A percentile compares a stretch with the other conserved stretches of the same genome.
Evolutionary conservation across 2,888 invertebrate genomes (phyloP).

Genomic region (Orchesellides sinensis): DNA sequence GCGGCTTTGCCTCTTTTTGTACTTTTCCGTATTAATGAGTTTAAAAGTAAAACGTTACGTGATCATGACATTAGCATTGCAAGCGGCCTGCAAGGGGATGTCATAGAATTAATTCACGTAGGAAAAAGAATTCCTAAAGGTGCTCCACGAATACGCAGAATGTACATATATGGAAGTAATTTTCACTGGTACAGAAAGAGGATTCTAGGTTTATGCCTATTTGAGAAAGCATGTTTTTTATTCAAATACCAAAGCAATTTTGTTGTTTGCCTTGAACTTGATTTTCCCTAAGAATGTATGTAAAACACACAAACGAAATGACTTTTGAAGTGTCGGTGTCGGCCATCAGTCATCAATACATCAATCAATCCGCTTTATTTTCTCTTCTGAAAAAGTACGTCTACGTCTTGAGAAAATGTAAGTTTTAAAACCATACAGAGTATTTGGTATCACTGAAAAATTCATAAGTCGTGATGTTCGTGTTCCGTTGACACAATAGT

Average conservation of each 20-base stretch:
- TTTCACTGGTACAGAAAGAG: no score
- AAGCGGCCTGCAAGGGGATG: no score
- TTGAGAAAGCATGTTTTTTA: background rate
- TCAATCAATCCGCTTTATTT: background rate
- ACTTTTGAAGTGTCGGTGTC: background rate
- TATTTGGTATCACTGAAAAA: background rate
- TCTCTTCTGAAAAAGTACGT: background rate
- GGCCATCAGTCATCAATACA: background rate
- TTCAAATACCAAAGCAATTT: conserved; percentile 7
- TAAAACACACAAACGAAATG: background rate
- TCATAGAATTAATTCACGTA: no score
- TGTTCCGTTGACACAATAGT: conserved; percentile 55
- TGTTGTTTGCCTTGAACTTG: conserved; percentile 57
- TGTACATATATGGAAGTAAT: no score
- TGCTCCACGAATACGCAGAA: no score
- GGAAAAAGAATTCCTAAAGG: background rate
- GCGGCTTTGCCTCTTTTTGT: background rate
- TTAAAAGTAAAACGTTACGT: conserved; percentile 55
- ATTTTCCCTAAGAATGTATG: conserved; percentile 20
- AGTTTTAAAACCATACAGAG: background rate
- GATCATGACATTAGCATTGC: conserved; percentile 36
- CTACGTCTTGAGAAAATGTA: background rate
- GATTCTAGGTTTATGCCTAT: background rate
- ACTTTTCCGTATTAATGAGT: conserved; percentile 51
- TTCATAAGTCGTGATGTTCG: conserved; percentile 34